A percentile compares a stretch with the other conserved stretches of the same genome.
These are phyloP conservation scores for Miichthys miiuy DNA, from an alignment of 2,797 vertebrate species.

Conservation along the genomic window DNA sequence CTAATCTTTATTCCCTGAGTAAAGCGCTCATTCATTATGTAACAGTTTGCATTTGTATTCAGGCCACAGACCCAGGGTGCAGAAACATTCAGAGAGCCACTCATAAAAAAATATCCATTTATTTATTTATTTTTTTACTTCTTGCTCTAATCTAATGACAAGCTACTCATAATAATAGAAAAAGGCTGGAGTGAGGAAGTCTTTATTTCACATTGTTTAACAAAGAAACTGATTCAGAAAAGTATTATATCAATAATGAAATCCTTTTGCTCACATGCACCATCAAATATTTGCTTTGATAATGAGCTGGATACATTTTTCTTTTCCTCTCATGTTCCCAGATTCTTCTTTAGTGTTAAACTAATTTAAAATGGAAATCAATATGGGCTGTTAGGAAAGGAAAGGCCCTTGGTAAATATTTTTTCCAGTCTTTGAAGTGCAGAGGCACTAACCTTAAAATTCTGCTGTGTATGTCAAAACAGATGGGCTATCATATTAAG, in stretches of 20 bases:
- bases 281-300: conserved; percentile 76
- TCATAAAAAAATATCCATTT: conserved; percentile 77
- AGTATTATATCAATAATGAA: conserved; percentile 65
- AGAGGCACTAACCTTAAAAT: conserved; percentile 45
- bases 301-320: conserved; percentile 59
- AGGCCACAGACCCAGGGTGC: conserved; percentile 80
- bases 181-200: conserved; percentile 35
- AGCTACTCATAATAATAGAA: conserved; percentile 25
- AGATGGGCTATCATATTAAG: conserved; percentile 28
- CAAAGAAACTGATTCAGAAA: conserved; percentile 68
- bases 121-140: conserved; percentile 59
- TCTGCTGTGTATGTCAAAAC: conserved; percentile 31
- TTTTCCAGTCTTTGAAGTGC: conserved; percentile 29
- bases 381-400: conserved; percentile 55
- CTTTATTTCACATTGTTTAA: conserved; percentile 65
- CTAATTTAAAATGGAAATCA: conserved; percentile 72
- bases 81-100: conserved; percentile 77
- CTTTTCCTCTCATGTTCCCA: conserved; percentile 19
- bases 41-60: conserved; percentile 87
- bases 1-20: conserved; percentile 86
- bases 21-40: conserved; percentile 89
- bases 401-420: conserved; percentile 39
- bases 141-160: conserved; percentile 44
- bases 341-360: conserved; percentile 59
- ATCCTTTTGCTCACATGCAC: conserved; percentile 57